These are phyloP conservation scores for Rhyzopertha dominica DNA, from an alignment of 1,140 invertebrate genomes.

Conservation along the genomic window DNA sequence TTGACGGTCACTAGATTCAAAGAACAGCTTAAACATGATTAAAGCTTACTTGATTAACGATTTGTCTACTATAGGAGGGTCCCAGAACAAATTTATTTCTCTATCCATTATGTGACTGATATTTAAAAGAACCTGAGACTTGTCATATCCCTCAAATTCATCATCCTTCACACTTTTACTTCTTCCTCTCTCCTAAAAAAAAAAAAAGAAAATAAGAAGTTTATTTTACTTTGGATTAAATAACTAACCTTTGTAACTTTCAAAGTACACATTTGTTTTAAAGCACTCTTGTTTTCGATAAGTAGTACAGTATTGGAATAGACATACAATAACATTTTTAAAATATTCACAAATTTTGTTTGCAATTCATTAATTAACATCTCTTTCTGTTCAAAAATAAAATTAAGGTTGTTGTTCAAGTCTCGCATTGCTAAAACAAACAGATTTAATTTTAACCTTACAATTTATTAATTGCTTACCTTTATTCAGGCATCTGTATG, in stretches of 20 bases:
- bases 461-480: slow-evolving; percentile 29
- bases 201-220: slow-evolving; percentile 14
- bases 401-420: slow-evolving; percentile 25
- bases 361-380: slow-evolving; percentile 29
- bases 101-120: slow-evolving; percentile 31
- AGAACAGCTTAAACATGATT: slow-evolving; percentile 3
- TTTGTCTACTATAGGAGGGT: slow-evolving; percentile 66
- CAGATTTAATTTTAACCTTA: not conserved
- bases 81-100: slow-evolving; percentile 54
- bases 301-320: slow-evolving; percentile 31
- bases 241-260: no score
- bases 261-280: slow-evolving; percentile 47
- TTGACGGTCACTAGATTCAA: no score
- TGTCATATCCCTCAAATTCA: slow-evolving; percentile 21
- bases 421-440: slow-evolving; percentile 24
- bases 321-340: slow-evolving; percentile 38
- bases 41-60: slow-evolving; percentile 58
- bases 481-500: slow-evolving; percentile 45
- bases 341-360: slow-evolving; percentile 30
- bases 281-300: slow-evolving; percentile 24
- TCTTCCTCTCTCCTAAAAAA: slow-evolving; percentile 19
- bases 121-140: slow-evolving; percentile 24
- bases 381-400: slow-evolving; percentile 33
- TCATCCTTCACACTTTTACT: slow-evolving; percentile 13
- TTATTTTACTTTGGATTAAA: slow-evolving; percentile 26